These are phyloP conservation scores for Athetis lepigone DNA, from an alignment of 2,888 invertebrate genomes.

Conservation along the genomic window DNA sequence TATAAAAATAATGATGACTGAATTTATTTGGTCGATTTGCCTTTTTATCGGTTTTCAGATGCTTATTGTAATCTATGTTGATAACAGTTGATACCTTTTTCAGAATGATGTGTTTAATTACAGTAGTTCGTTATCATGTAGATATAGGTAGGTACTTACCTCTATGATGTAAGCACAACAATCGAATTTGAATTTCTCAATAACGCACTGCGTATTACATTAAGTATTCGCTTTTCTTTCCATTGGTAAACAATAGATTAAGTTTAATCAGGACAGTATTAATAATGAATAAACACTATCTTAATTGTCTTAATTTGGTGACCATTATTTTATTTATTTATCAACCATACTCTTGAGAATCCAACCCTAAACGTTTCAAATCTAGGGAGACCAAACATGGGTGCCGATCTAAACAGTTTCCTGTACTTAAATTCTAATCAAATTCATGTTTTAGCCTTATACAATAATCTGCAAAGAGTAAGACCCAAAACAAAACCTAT, in stretches of 20 bases:
- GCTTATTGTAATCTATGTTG: conserved; percentile 41
- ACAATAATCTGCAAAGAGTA: no score
- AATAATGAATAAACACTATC: conserved; percentile 3
- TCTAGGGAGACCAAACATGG: no score
- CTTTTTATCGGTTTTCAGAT: conserved; percentile 40
- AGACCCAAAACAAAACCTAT: no score
- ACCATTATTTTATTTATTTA: background rate
- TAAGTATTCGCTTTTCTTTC: conserved; percentile 25
- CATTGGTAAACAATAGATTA: conserved; percentile 14
- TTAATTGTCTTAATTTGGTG: no score
- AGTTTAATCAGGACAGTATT: background rate
- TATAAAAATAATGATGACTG: conserved; percentile 43
- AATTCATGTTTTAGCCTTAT: no score
- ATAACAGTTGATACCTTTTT: conserved; percentile 29
- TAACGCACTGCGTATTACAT: conserved; percentile 13
- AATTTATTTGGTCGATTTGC: conserved; percentile 5
- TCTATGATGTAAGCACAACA: conserved; percentile 33
- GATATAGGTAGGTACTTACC: background rate
- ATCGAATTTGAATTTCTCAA: conserved; percentile 16
- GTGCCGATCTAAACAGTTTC: no score
- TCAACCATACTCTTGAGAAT: background rate
- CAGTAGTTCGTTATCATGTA: conserved; percentile 29
- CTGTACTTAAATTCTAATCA: no score
- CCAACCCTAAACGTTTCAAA: no score
- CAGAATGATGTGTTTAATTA: conserved; percentile 46